Evolutionary conservation across 23 tunicate genomes (phyloP), one percentile per base, ranked within the genome.

Genomic region (Ciona savignyi): DNA sequence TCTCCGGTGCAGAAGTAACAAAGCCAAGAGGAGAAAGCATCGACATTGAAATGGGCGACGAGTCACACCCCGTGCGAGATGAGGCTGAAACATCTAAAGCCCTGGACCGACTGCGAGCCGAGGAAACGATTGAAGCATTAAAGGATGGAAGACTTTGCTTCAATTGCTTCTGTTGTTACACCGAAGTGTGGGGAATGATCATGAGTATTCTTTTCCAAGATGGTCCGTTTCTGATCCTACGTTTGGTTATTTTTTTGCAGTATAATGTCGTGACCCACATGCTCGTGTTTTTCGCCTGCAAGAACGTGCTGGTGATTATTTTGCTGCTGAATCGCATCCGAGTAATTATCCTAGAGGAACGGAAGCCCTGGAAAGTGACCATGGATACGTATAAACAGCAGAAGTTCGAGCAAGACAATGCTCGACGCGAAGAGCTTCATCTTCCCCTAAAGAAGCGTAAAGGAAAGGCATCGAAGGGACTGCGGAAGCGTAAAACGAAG

Each of bases 101-200:
- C n/a, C n/a, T n/a, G n/a, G n/a, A n/a, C n/a, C n/a, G n/a, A n/a
- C n/a, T n/a, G n/a, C n/a, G n/a, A n/a, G n/a, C n/a, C n/a, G n/a
- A n/a, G n/a, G n/a, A n/a, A n/a, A n/a, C n/a, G n/a, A n/a, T n/a
- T n/a, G n/a, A n/a, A n/a, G n/a, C n/a, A n/a, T n/a, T n/a, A n/a
- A n/a, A n/a, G n/a, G n/a, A n/a, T n/a, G n/a, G n/a, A n/a, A n/a
- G n/a, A n/a, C n/a, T n/a, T n/a, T 75, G 80, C 67, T 83, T 75
- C 23, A 66, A 74, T 61, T 83, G 70, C 61, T 89, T 89, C 63
- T 83, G 88, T 60, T 89, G 83, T 35, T 83, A 72, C 80, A 89
- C 61, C 33, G 96, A 75, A 75, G 0, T 83, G 80, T 89, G 96
- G 96, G 84, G 96, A 25, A 77, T 81, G 96, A 35, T 75, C 11